A percentile compares a stretch with the other conserved stretches of the same genome.
These are phyloP conservation scores for Tubulanus polymorphus DNA, from an alignment of 2,888 invertebrate species.

Conservation along the genomic window DNA sequence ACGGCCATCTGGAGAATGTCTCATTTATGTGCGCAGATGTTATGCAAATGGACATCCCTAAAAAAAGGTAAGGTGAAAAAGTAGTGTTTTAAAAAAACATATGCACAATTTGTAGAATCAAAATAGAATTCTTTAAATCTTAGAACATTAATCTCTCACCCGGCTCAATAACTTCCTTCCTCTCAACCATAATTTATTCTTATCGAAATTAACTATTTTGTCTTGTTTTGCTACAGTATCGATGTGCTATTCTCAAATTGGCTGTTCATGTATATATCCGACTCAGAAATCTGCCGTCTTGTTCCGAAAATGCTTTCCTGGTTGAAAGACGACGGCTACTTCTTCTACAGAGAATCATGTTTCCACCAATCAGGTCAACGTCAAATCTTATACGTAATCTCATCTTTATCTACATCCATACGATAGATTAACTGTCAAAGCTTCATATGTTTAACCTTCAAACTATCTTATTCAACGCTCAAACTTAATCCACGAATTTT, in stretches of 20 bases:
- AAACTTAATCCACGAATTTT: no score
- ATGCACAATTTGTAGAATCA: no score
- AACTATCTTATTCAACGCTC: no score
- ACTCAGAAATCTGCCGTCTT: slow-evolving; percentile 55
- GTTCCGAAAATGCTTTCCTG: slow-evolving; percentile 55
- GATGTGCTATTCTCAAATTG: slow-evolving; percentile 61
- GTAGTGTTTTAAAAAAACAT: no score
- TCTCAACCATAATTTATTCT: neutral
- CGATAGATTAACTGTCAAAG: no score
- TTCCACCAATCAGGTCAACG: slow-evolving; percentile 57
- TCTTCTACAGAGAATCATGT: slow-evolving; percentile 59
- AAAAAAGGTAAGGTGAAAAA: slow-evolving; percentile 34
- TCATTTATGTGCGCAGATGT: slow-evolving; percentile 57
- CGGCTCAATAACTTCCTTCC: neutral
- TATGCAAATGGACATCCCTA: slow-evolving; percentile 53
- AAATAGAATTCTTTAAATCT: no score
- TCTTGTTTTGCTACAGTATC: slow-evolving; percentile 41
- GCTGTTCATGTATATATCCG: slow-evolving; percentile 60
- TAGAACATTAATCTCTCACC: neutral
- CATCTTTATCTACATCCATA: no score
- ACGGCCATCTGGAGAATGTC: slow-evolving; percentile 54
- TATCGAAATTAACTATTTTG: neutral
- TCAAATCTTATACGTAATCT: no score
- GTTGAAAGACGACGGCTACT: slow-evolving; percentile 56
- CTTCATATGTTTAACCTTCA: no score